Conservation (phyloP, 2,797 vertebrate genomes). For the Lutjanus campechanus region DNA sequence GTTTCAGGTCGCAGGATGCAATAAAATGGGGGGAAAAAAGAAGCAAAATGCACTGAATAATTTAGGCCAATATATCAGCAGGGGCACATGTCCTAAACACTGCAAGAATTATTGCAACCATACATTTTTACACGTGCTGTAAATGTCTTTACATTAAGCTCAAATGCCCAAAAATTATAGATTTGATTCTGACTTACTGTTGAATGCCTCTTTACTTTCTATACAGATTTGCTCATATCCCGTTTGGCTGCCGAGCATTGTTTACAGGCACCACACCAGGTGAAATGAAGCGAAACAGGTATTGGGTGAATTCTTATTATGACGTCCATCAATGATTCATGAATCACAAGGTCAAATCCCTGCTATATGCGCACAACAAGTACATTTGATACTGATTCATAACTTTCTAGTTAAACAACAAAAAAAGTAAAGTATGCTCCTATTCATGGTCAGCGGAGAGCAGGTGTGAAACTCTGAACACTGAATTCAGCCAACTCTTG, state of each 20-base stretch:
- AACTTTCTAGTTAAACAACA: slow-evolving; percentile 42
- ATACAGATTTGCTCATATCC: slow-evolving; percentile 15
- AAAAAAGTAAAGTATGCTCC: slow-evolving; percentile 1
- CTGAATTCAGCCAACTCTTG: slow-evolving; percentile 36
- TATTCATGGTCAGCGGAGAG: slow-evolving; percentile 21
- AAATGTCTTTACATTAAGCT: neutral
- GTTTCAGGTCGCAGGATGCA: neutral
- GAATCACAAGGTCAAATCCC: slow-evolving; percentile 63
- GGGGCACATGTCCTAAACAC: neutral
- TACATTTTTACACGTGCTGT: neutral
- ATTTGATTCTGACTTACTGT: slow-evolving; percentile 8
- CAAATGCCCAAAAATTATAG: slow-evolving; percentile 9
- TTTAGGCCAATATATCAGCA: neutral
- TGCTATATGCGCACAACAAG: slow-evolving; percentile 29
- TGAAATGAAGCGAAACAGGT: slow-evolving; percentile 53
- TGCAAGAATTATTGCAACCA: neutral
- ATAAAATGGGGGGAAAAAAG: slow-evolving; percentile 14
- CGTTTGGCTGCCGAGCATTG: slow-evolving; percentile 31
- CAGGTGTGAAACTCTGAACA: slow-evolving; percentile 37
- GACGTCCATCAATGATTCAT: slow-evolving; percentile 69
- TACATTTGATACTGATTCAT: slow-evolving; percentile 51
- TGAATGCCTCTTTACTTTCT: slow-evolving; percentile 5
- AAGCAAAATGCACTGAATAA: slow-evolving; percentile 4
- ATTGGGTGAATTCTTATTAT: slow-evolving; percentile 50
- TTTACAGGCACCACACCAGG: slow-evolving; percentile 40